These are phyloP conservation scores for Sinhomidia bicolor DNA, from an alignment of 2,888 invertebrate species.

Conservation along the genomic window DNA sequence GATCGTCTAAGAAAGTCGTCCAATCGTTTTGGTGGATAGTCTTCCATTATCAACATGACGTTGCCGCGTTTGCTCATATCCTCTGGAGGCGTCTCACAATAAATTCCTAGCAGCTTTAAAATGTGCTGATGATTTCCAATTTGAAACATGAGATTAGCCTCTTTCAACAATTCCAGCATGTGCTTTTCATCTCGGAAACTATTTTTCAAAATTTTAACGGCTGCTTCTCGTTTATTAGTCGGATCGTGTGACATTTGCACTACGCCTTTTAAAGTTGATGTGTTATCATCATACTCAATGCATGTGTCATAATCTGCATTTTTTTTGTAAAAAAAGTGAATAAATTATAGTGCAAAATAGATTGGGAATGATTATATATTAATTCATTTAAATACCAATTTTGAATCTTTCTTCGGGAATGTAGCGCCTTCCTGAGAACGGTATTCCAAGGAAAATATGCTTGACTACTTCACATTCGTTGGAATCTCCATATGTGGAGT, in stretches of 20 bases:
- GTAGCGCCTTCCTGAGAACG: conserved; percentile 40
- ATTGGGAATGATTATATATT: not conserved
- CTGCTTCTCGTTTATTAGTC: not conserved
- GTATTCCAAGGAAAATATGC: conserved; percentile 45
- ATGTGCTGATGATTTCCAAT: conserved; percentile 57
- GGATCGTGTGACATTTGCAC: not conserved
- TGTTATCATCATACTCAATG: conserved; percentile 52
- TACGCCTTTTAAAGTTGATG: conserved; percentile 46
- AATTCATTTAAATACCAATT: too few species aligned
- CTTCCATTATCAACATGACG: conserved; percentile 48
- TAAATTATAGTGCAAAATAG: not conserved
- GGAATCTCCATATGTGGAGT: conserved; percentile 4
- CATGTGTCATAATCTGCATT: conserved; percentile 48
- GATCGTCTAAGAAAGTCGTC: conserved; percentile 48
- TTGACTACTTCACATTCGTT: not conserved
- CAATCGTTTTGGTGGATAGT: conserved; percentile 11
- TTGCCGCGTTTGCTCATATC: conserved; percentile 29
- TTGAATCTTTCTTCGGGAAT: conserved; percentile 14
- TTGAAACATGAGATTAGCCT: conserved; percentile 34
- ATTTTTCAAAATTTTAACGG: conserved; percentile 48
- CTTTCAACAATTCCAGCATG: conserved; percentile 45
- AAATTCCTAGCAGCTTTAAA: conserved; percentile 35
- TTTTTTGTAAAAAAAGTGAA: not conserved
- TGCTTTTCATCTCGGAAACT: conserved; percentile 40
- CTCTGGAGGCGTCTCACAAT: conserved; percentile 33